Conservation (phyloP, 2,113 vertebrate species). For the Heteronetta atricapilla region DNA sequence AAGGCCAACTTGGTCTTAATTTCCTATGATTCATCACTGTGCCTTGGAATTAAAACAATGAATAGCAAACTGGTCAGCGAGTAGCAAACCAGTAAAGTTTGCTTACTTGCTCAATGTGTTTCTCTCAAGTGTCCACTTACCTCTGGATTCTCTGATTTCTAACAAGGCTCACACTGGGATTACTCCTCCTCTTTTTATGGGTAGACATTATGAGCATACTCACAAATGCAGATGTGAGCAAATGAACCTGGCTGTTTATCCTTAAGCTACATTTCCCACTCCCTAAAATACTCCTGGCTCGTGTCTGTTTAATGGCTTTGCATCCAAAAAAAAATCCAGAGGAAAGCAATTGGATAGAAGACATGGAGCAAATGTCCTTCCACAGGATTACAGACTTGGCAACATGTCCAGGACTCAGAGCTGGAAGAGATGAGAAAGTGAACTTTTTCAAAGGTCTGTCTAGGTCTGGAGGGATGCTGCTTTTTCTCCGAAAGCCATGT, state of each 20-base stretch:
- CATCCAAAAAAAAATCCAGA: not conserved
- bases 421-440: not conserved
- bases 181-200: not conserved
- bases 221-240: not conserved
- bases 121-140: not conserved
- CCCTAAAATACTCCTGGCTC: not conserved
- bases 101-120: fast-evolving
- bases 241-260: not conserved
- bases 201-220: not conserved
- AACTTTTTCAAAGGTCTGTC: not conserved
- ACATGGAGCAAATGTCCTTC: not conserved
- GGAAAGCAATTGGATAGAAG: not conserved
- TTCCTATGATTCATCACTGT: fast-evolving
- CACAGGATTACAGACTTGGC: not conserved
- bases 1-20: not conserved
- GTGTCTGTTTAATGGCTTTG: not conserved
- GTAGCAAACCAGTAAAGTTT: not conserved
- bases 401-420: not conserved
- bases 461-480: not conserved
- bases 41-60: not conserved
- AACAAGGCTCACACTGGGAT: not conserved
- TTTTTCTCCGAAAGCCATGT: not conserved
- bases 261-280: not conserved
- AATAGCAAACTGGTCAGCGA: fast-evolving
- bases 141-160: not conserved